A percentile compares a stretch with the other conserved stretches of the same genome.
phyloP scores from a whole-genome alignment of 2,888 invertebrate genomes.

The Callyntrura sp. region DNA sequence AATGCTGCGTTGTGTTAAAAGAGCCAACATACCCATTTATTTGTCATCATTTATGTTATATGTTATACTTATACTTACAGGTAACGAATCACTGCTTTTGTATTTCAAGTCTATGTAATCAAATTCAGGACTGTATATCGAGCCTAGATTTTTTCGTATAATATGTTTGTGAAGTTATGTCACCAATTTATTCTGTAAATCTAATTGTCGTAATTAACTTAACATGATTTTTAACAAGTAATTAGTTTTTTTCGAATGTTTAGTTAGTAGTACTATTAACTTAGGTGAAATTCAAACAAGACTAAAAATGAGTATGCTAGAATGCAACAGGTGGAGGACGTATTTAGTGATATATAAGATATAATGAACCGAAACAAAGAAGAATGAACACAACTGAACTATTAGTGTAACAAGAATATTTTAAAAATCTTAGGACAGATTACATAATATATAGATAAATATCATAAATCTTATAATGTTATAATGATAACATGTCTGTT shows the following conservation, averaged over 20 bases:
- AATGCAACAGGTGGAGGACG: neutral
- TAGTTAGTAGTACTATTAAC: too few relatives aligned
- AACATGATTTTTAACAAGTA: neutral
- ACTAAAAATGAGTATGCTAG: constrained; percentile 4
- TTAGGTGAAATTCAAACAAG: neutral
- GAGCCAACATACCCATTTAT: neutral
- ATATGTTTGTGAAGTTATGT: too few relatives aligned
- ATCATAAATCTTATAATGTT: neutral
- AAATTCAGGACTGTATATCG: too few relatives aligned
- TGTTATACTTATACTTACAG: too few relatives aligned
- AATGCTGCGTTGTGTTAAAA: neutral
- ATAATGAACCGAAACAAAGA: constrained; percentile 3
- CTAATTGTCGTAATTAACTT: neutral
- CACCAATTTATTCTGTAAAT: too few relatives aligned
- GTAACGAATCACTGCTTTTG: too few relatives aligned
- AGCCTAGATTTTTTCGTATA: too few relatives aligned
- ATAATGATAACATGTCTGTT: constrained; percentile 34
- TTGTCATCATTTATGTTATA: neutral
- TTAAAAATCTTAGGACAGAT: neutral
- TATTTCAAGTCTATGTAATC: too few relatives aligned
- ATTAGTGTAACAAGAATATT: neutral
- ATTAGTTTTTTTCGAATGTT: neutral
- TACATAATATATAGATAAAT: neutral
- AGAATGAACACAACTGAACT: constrained; percentile 27
- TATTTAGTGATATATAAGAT: constrained; percentile 23